Evolutionary conservation across 2,888 invertebrate species (phyloP), one percentile per base, ranked within the genome.

Genomic region (Mellilla xanthometata): DNA sequence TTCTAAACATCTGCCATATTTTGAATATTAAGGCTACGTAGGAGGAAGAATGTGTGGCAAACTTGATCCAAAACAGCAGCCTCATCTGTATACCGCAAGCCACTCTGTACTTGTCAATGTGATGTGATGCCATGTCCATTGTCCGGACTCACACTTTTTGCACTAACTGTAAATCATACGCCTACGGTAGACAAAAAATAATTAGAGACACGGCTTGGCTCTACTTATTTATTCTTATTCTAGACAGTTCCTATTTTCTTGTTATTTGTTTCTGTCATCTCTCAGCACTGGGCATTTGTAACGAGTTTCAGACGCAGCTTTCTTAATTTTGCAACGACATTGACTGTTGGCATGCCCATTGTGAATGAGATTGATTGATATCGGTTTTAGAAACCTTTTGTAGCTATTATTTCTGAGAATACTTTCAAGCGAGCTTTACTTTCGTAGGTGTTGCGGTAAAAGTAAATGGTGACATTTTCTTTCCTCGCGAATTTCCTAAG

Each of bases 21-120:
- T 15, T 5, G 6, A 0, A 3, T 19, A 19, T 19, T 19, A 19
- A 24, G 24, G 4, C 24, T 8, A 48, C 19, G 38, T 42, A 33
- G 29, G 30, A 32, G 35, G 38, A 22, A 9, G 26, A 56, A 60
- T 60, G 54, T 58, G 60, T 60, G 54, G 56, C 35, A 45, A 53
- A 54, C 57, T 42, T 52, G 50, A 52, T 62, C 39, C 50, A 56
- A 58, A 63, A 57, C 41, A 39, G 62, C 66, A 48, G 42, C 50
- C 55, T 70, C 71, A 72, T 48, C 29, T 6, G 42, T 54, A 68
- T 75, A 76, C 71, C 77, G 77, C 66, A 72, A 70, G 48, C 56
- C 49, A 60, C 63, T 68, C 63, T 56, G 57, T 57, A 52, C 54
- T 58, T 62, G 71, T 68, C 72, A 76, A 67, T 71, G 60, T 65